phyloP scores from a whole-genome alignment of 2,888 invertebrate genomes.

The Thecocarcelia acutangulata region DNA sequence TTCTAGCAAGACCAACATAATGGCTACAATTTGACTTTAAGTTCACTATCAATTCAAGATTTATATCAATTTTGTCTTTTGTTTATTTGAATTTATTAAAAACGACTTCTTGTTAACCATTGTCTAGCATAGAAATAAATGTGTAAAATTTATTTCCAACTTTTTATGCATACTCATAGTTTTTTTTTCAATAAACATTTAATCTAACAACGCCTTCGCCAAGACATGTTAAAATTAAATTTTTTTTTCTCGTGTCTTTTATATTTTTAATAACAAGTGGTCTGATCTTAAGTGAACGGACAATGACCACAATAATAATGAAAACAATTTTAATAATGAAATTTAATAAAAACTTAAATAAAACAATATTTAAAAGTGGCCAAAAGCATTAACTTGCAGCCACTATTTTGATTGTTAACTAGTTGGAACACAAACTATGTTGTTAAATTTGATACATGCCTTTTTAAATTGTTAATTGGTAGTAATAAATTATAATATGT shows the following conservation, averaged over 20 bases:
- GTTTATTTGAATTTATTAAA: constrained; percentile 18
- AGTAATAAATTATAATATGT: constrained; percentile 64
- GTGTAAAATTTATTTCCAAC: constrained; percentile 7
- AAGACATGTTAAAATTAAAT: constrained; percentile 45
- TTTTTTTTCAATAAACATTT: constrained; percentile 32
- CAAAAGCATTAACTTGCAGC: constrained; percentile 17
- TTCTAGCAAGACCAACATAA: constrained; percentile 15
- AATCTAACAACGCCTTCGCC: constrained; percentile 63
- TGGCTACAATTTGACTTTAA: constrained; percentile 56
- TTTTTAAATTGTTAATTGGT: constrained; percentile 65
- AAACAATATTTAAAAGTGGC: constrained; percentile 51
- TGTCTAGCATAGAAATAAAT: neutral
- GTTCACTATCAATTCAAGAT: constrained; percentile 64
- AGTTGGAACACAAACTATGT: constrained; percentile 28
- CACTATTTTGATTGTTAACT: constrained; percentile 36
- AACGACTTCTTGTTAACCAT: constrained; percentile 35
- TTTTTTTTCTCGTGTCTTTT: constrained; percentile 10
- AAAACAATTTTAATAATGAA: constrained; percentile 31
- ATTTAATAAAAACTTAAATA: constrained; percentile 12
- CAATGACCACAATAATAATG: constrained; percentile 48
- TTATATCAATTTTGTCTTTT: constrained; percentile 50
- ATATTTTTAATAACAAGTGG: constrained; percentile 27
- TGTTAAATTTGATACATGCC: constrained; percentile 57
- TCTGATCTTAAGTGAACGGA: constrained; percentile 44
- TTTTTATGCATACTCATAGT: constrained; percentile 36